A percentile compares a stretch with the other conserved stretches of the same genome.
phyloP scores from a whole-genome alignment of 2,888 invertebrate genomes.

The Parapristionchus giblindavisi region DNA sequence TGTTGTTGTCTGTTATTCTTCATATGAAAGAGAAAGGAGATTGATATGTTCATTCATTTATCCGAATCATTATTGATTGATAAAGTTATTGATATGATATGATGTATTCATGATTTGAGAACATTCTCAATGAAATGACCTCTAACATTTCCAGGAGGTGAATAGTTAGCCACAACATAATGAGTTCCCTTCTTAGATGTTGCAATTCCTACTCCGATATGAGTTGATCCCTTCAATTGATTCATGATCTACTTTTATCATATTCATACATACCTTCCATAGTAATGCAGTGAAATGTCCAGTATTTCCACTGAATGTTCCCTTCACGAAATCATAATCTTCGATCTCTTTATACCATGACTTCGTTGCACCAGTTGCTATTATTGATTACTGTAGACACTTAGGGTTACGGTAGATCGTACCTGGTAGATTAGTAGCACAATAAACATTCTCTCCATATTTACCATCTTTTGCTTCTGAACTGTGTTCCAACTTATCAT shows the following conservation, averaged over 20 bases:
- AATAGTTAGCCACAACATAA: slow-evolving; percentile 16
- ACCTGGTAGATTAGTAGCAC: slow-evolving; percentile 10
- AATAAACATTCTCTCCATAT: slow-evolving; percentile 30
- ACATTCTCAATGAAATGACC: slow-evolving; percentile 23
- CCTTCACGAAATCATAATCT: not conserved
- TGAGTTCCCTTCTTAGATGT: not conserved
- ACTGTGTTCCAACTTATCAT: not conserved
- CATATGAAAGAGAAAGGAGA: no score
- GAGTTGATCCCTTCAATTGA: not conserved
- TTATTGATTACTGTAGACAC: no score
- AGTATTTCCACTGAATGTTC: not conserved
- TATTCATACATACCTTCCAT: slow-evolving; percentile 2
- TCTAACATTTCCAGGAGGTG: slow-evolving; percentile 17
- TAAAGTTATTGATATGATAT: no score
- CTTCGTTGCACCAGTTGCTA: not conserved
- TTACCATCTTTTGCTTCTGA: slow-evolving; percentile 19
- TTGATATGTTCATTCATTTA: no score
- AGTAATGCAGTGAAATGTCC: slow-evolving; percentile 31
- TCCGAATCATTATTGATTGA: no score
- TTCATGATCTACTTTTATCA: not conserved
- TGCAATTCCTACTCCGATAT: slow-evolving; percentile 24
- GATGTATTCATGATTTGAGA: no score
- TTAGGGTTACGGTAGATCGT: not conserved
- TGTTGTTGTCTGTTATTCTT: no score
- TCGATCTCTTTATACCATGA: slow-evolving; percentile 21